Evolutionary conservation across 1,140 invertebrate genomes (phyloP).

Genomic region (Myzus persicae): DNA sequence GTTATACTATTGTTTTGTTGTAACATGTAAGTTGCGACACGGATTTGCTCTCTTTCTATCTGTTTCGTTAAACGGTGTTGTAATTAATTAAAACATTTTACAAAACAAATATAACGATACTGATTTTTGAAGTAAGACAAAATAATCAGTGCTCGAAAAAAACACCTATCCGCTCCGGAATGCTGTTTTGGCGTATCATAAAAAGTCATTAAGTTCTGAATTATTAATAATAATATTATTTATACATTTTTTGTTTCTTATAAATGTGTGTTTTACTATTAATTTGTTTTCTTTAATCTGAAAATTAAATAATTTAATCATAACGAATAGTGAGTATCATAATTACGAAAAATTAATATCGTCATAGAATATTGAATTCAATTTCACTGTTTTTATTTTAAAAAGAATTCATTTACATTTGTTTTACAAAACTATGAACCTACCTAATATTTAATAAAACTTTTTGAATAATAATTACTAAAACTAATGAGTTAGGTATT

Average conservation of each 20-base stretch:
- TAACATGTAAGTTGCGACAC: background rate
- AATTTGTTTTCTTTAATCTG: background rate
- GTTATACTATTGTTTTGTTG: constrained; percentile 43
- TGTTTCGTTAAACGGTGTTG: background rate
- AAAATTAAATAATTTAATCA: background rate
- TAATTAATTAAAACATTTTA: constrained; percentile 17
- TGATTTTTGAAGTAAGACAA: constrained; percentile 9
- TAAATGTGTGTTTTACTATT: background rate
- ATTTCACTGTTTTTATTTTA: background rate
- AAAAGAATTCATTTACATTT: background rate
- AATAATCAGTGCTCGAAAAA: constrained; percentile 24
- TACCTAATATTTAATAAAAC: background rate
- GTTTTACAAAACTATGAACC: background rate
- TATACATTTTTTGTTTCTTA: background rate
- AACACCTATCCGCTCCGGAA: background rate
- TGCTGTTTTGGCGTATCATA: background rate
- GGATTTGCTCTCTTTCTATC: constrained; percentile 29
- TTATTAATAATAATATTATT: background rate
- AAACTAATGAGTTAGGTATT: background rate
- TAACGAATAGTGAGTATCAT: background rate
- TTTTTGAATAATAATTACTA: background rate
- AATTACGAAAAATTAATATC: too few relatives aligned
- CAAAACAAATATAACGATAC: background rate
- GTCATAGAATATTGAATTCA: background rate
- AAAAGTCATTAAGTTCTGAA: too few relatives aligned